Base-by-base conservation (phyloP, 2,888 invertebrate species). In the Lasioglossum malachurum region DNA sequence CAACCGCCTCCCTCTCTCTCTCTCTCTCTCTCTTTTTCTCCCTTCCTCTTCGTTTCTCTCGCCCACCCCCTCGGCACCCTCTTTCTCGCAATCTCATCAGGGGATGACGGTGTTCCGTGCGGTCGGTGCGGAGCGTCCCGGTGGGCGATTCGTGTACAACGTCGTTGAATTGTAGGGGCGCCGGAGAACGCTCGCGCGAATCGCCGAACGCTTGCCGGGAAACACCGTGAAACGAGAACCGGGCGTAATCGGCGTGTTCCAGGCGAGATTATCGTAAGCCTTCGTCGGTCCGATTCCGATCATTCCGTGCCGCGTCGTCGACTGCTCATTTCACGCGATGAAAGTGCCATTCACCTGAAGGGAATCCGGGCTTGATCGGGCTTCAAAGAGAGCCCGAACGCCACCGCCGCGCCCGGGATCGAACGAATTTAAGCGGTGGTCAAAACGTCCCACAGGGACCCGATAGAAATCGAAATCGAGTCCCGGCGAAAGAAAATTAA, bases 401-500 rank as follows among this genome's bases (percentile, higher is more conserved):
- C 23, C 53, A 4, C 53, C 53, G 12, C 12, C 57, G 16, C 35
- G 46, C 12, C n/a, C 44, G 75, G 53, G 60, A 82, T 84, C 84
- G 88, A 83, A 79, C 82, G 82, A 87, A 87, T 82, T 87, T 87
- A 82, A 87, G 73, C 87, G 75, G 46, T 19, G 82, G 87, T 86
- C 87, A 44, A 73, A 35, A 69, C 80, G 78, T 64, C 35, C 31
- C 57, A 12, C n/a, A 10, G 31, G 31, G 64, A 31, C 31, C 35
- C 41, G 53, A 81, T 79, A 35, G 76, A 74, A 86, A 86, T 86
- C 82, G 87, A 84, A 84, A 87, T 87, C 60, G 87, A 84, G 84
- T 78, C 64, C 57, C 75, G 64, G 12, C 60, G 80, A 84, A 88
- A 80, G 82, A 84, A 82, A 84, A 85, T 87, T 88, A 87, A 87